Conservation (phyloP, 2,888 invertebrate species). For the Mantis religiosa region DNA sequence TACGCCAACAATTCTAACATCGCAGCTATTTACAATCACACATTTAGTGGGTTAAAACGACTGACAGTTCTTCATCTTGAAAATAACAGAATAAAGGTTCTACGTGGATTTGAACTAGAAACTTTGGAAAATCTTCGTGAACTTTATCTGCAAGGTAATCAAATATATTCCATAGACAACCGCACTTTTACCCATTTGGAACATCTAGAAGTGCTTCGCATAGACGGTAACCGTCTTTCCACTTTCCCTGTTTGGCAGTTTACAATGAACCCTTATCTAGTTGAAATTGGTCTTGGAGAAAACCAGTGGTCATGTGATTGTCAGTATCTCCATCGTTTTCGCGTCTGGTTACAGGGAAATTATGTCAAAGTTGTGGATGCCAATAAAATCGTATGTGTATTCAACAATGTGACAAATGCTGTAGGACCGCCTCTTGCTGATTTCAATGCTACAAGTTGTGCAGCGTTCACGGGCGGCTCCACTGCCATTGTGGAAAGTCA, state of each 20-base stretch:
- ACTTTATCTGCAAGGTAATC: constrained; percentile 82
- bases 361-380: constrained; percentile 78
- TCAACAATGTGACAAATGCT: constrained; percentile 67
- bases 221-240: constrained; percentile 79
- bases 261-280: constrained; percentile 75
- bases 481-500: constrained; percentile 60
- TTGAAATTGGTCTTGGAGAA: constrained; percentile 76
- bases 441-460: constrained; percentile 75
- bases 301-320: constrained; percentile 93
- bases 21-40: constrained; percentile 79
- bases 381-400: constrained; percentile 69
- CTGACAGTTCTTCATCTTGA: constrained; percentile 79
- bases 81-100: constrained; percentile 74
- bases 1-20: constrained; percentile 87
- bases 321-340: constrained; percentile 72
- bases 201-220: constrained; percentile 75
- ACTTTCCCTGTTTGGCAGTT: constrained; percentile 85
- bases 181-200: constrained; percentile 76
- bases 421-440: constrained; percentile 68
- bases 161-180: constrained; percentile 77
- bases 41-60: constrained; percentile 81
- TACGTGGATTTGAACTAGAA: constrained; percentile 78
- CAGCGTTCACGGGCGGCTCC: constrained; percentile 65
- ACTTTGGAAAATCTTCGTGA: constrained; percentile 78
- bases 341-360: constrained; percentile 74